These are phyloP conservation scores for Drosophila diplacantha DNA, from an alignment of 2,888 invertebrate species.

Conservation along the genomic window DNA sequence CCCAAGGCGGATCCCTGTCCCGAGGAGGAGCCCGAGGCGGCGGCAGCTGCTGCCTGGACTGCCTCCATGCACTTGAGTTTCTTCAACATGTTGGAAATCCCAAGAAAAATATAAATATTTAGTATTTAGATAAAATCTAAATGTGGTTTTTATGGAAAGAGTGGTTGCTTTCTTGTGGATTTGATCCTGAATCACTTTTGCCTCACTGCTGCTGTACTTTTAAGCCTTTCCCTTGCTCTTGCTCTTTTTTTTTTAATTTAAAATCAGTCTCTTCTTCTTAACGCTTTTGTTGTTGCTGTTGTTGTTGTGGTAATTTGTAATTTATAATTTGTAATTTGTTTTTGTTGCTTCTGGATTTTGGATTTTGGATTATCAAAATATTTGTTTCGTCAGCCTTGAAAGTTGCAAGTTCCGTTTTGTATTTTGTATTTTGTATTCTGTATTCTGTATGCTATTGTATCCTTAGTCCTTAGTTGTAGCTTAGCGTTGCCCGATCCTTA, in stretches of 20 bases:
- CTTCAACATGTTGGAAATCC: slow-evolving; percentile 67
- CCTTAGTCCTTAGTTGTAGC: slow-evolving; percentile 49
- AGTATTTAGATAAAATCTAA: slow-evolving; percentile 15
- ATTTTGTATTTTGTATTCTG: slow-evolving; percentile 26
- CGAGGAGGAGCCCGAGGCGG: slow-evolving; percentile 18
- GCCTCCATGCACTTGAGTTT: slow-evolving; percentile 76
- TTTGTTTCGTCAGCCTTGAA: slow-evolving; percentile 66
- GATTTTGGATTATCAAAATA: slow-evolving; percentile 59
- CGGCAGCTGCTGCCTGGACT: slow-evolving; percentile 42
- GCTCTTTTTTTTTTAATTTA: slow-evolving; percentile 43
- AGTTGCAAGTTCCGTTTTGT: slow-evolving; percentile 53
- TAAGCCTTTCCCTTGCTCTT: slow-evolving; percentile 27
- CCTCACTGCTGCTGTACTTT: slow-evolving; percentile 44
- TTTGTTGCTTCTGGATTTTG: slow-evolving; percentile 25
- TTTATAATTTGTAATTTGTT: slow-evolving; percentile 19
- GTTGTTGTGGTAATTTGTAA: slow-evolving; percentile 25
- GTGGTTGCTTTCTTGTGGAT: slow-evolving; percentile 50
- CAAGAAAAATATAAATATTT: slow-evolving; percentile 34
- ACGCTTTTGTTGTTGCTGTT: slow-evolving; percentile 58
- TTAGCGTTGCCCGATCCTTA: slow-evolving; percentile 55
- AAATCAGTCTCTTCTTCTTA: slow-evolving; percentile 75
- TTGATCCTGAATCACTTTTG: slow-evolving; percentile 67
- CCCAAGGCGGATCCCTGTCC: slow-evolving; percentile 21
- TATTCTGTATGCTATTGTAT: slow-evolving; percentile 40
- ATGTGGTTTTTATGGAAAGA: slow-evolving; percentile 27